A percentile compares a stretch with the other conserved stretches of the same genome.
Conservation (phyloP, 2,113 vertebrate genomes). For the Cygnus atratus region DNA sequence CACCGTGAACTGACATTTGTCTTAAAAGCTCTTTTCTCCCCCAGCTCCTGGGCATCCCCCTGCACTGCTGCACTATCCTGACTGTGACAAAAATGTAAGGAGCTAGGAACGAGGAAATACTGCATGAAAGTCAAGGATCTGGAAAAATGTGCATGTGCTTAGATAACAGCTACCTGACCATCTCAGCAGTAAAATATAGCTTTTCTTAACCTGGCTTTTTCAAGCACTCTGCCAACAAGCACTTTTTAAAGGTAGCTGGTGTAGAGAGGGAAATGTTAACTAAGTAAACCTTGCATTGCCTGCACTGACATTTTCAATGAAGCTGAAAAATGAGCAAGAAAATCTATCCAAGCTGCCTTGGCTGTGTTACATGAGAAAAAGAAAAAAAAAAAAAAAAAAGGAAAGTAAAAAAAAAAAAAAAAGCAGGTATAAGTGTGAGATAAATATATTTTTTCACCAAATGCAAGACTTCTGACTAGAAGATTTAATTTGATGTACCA, state of each 20-base stretch:
- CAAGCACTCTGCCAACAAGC: not conserved
- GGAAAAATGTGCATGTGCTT: not conserved
- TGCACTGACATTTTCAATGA: not conserved
- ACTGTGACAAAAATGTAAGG: not conserved
- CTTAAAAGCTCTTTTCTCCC: not conserved
- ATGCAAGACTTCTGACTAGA: not conserved
- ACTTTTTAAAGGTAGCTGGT: not conserved
- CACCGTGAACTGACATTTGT: not conserved
- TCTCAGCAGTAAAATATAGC: not conserved
- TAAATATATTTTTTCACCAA: not conserved
- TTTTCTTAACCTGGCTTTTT: not conserved
- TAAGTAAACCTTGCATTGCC: not conserved
- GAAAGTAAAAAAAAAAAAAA: not conserved
- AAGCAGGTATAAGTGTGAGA: not conserved
- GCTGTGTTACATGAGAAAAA: not conserved
- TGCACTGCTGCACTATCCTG: not conserved
- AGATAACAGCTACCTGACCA: not conserved
- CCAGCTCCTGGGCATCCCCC: fast-evolving
- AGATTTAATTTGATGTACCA: not conserved
- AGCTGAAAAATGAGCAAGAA: not conserved
- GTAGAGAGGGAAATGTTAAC: not conserved
- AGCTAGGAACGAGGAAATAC: not conserved
- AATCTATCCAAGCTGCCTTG: not conserved
- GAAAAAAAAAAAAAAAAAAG: not conserved
- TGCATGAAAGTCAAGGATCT: not conserved